phyloP scores from a whole-genome alignment of 2,888 invertebrate genomes.

The Mythimna lalbum region DNA sequence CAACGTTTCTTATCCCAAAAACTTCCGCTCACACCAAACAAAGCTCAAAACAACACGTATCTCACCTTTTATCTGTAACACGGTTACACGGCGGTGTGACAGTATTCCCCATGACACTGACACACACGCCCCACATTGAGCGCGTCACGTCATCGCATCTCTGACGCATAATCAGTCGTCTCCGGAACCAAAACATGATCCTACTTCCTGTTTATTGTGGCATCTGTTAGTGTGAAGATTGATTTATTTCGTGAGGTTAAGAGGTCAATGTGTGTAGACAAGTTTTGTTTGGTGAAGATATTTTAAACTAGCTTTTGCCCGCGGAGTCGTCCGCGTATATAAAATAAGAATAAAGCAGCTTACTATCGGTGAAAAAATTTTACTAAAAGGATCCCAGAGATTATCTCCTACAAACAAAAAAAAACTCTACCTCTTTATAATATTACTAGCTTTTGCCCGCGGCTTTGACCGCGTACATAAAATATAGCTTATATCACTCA shows the following conservation, averaged over 20 bases:
- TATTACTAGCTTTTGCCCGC: too few species aligned
- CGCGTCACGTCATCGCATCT: constrained; percentile 69
- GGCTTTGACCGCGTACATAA: too few species aligned
- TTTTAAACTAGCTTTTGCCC: background rate
- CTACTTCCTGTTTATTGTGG: constrained; percentile 73
- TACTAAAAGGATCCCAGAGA: too few species aligned
- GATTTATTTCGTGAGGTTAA: constrained; percentile 51
- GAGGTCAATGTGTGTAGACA: constrained; percentile 38
- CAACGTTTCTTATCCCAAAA: background rate
- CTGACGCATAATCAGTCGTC: constrained; percentile 73
- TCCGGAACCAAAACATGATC: constrained; percentile 71
- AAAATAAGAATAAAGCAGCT: too few species aligned
- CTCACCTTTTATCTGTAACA: constrained; percentile 12
- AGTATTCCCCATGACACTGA: constrained; percentile 57
- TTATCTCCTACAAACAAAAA: too few species aligned
- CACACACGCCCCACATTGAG: constrained; percentile 70
- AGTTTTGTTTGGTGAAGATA: constrained; percentile 13
- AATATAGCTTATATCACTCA: too few species aligned
- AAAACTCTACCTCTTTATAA: too few species aligned
- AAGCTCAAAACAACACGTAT: constrained; percentile 6
- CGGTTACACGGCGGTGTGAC: constrained; percentile 57
- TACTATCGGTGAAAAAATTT: too few species aligned
- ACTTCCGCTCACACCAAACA: constrained; percentile 32
- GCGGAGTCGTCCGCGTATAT: too few species aligned
- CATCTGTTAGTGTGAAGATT: constrained; percentile 33